A percentile compares a stretch with the other conserved stretches of the same genome.
Evolutionary conservation across 2,888 invertebrate species (phyloP).

Genomic region (Pandemis heparana): DNA sequence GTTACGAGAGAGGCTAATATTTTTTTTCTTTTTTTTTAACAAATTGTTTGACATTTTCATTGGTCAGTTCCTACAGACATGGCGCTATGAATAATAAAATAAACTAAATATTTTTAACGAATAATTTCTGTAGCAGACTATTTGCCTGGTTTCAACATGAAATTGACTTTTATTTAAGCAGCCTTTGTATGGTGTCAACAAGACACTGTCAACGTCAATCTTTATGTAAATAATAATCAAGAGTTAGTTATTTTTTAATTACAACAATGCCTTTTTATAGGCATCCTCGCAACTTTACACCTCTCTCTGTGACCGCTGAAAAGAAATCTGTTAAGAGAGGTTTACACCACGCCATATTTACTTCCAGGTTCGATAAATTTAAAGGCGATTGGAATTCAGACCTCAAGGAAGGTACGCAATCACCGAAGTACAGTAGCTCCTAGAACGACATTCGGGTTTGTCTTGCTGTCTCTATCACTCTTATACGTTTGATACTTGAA

Average conservation of each 20-base stretch:
- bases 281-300: conserved; percentile 72
- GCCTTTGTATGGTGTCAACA: neutral
- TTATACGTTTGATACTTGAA: no score
- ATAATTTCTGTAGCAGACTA: neutral
- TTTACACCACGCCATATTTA: conserved; percentile 84
- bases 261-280: conserved; percentile 74
- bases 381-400: conserved; percentile 87
- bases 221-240: neutral
- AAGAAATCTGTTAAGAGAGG: conserved; percentile 84
- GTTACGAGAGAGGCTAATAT: no score
- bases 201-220: neutral
- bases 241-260: neutral
- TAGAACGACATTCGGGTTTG: no score
- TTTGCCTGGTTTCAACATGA: neutral
- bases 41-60: no score
- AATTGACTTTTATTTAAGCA: neutral
- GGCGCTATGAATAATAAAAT: neutral
- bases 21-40: no score
- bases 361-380: conserved; percentile 81
- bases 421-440: no score
- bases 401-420: conserved; percentile 68
- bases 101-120: neutral
- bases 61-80: no score
- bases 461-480: no score
- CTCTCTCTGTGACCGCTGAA: conserved; percentile 68